Base-by-base conservation (phyloP, 92 coral and sea anemone species). In the Porites divaricata region DNA sequence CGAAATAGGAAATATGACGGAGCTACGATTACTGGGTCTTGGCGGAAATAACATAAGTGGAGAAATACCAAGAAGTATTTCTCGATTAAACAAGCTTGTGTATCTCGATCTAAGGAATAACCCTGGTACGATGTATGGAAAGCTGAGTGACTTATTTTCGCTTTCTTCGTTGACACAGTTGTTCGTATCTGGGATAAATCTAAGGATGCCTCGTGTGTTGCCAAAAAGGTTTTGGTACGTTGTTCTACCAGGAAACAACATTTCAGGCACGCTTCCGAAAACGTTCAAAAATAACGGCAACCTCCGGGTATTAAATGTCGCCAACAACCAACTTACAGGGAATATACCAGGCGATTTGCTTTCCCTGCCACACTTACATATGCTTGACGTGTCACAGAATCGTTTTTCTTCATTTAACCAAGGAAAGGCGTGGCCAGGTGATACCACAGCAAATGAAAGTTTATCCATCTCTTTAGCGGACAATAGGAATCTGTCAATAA, bases 1-100 rank as follows among this genome's bases (percentile, higher is more conserved):
- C 19, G 88, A 78, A 70, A 79, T 91, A 20, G 94, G 92, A 3
- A 91, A 91, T 53, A 79, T 91, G 87, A 84, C 76, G 19, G 84
- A 83, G n/a, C 76, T 88, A 22, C 77, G 84, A 41, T 22, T 74
- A 5, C 53, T 91, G 0, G 79, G 84, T 49, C 75, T 91, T 11
- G 87, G 89, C 24, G 94, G 85, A n/a, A 88, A 84, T 28, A 74
- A 70, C n/a, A 51, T 91, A 12, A 75, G 70, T 21, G 94, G 94
- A 10, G 22, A 41, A 84, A 72, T 91, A 73, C 94, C 92, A 1
- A 58, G 78, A 53, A 91, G 89, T 48, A 88, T 91, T 17, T 66
- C 87, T 14, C 67, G 66, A 75, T 35, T 91, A 25, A 73, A 25
- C 35, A 84, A 73, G 48, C 74, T 91, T 11, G 17, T 59, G 19